A percentile compares a stretch with the other conserved stretches of the same genome.
These are phyloP conservation scores for Oasisia sp. DNA, from an alignment of 2,888 invertebrate genomes.

Conservation along the genomic window DNA sequence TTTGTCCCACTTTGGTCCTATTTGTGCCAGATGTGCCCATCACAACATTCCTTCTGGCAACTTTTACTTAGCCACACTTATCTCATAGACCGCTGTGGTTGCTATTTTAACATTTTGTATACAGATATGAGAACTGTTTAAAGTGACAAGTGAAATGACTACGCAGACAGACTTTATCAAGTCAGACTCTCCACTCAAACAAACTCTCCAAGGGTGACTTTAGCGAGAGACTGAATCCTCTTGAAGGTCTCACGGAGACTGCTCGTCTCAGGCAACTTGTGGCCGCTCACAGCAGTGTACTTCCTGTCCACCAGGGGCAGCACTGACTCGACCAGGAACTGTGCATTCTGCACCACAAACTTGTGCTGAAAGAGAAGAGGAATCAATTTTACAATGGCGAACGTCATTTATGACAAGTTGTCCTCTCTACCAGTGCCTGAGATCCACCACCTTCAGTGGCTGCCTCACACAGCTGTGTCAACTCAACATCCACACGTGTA, in stretches of 20 bases:
- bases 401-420: background rate
- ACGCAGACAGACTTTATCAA: background rate
- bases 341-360: conserved; percentile 76
- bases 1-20: no score
- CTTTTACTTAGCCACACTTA: no score
- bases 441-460: no score
- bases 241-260: conserved; percentile 14
- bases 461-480: no score
- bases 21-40: no score
- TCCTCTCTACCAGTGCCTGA: background rate
- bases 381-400: background rate
- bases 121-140: background rate
- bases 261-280: conserved; percentile 22
- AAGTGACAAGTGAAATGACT: background rate
- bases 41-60: no score
- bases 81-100: no score
- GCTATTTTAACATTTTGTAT: no score
- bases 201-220: background rate
- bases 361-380: conserved; percentile 57
- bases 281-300: conserved; percentile 30
- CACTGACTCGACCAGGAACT: conserved; percentile 77
- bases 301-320: conserved; percentile 59
- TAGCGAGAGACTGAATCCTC: conserved; percentile 17
- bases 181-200: background rate
- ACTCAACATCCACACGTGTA: no score